Conservation (phyloP, 92 coral and sea anemone genomes). For the Meandrina meandrites region DNA sequence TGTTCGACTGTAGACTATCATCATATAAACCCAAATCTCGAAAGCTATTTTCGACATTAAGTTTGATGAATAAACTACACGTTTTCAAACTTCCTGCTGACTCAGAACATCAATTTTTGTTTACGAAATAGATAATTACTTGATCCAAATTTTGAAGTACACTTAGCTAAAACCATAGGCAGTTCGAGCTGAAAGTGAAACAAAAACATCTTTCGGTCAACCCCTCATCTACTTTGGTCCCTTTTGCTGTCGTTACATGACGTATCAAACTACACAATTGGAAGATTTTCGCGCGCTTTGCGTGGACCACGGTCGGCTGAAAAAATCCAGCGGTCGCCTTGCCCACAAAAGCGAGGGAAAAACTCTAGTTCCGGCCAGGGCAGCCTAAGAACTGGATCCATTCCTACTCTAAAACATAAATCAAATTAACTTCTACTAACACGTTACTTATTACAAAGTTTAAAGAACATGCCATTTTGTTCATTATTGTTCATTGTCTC, state of each 20-base stretch:
- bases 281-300: background rate
- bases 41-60: no score
- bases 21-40: no score
- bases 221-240: background rate
- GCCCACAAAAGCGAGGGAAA: background rate
- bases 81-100: background rate
- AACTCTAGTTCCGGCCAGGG: background rate
- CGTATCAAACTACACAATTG: background rate
- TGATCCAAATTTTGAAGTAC: background rate
- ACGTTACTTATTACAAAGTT: background rate
- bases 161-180: background rate
- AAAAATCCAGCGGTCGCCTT: no score
- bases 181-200: no score
- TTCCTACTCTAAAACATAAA: background rate
- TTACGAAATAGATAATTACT: background rate
- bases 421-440: background rate
- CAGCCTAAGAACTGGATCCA: background rate
- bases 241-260: background rate
- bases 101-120: background rate
- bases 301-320: background rate
- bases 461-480: background rate
- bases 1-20: no score
- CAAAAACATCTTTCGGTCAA: background rate
- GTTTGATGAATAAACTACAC: background rate
- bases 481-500: background rate